Conservation (phyloP, 2,113 vertebrate species). For the Australoheros scitulus region DNA sequence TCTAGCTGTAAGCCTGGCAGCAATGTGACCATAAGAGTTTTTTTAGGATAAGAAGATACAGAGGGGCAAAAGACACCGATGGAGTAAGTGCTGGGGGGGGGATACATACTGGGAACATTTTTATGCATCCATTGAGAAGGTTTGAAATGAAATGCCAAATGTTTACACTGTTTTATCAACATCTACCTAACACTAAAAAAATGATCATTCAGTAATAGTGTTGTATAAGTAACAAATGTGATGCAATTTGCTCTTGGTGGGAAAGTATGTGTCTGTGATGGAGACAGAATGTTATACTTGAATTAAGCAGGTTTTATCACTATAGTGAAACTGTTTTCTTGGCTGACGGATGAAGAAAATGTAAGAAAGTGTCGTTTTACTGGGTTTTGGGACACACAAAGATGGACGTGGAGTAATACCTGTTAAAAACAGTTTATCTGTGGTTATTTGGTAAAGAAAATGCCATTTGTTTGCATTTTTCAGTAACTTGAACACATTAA, state of each 20-base stretch:
- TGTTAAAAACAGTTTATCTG: not conserved
- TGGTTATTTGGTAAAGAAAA: not conserved
- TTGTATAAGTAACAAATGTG: not conserved
- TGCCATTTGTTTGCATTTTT: conserved; percentile 17
- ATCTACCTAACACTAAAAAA: not conserved
- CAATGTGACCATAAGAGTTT: not conserved
- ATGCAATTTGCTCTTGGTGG: not conserved
- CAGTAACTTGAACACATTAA: conserved; percentile 39
- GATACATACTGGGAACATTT: not conserved
- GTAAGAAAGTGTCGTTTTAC: not conserved
- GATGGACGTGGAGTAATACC: not conserved
- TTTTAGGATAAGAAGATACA: conserved; percentile 1
- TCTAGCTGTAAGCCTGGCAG: conserved; percentile 66
- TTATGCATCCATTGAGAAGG: not conserved
- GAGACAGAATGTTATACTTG: not conserved
- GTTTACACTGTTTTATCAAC: not conserved
- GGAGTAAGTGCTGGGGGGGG: not conserved
- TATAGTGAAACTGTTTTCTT: not conserved
- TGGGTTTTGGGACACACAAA: not conserved
- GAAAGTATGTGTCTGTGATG: not conserved
- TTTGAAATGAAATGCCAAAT: not conserved
- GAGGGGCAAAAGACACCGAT: not conserved
- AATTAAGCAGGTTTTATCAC: not conserved
- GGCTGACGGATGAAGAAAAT: not conserved
- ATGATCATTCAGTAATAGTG: not conserved